Evolutionary conservation across 2,113 vertebrate genomes (phyloP).

Genomic region (Tenrec ecaudatus): DNA sequence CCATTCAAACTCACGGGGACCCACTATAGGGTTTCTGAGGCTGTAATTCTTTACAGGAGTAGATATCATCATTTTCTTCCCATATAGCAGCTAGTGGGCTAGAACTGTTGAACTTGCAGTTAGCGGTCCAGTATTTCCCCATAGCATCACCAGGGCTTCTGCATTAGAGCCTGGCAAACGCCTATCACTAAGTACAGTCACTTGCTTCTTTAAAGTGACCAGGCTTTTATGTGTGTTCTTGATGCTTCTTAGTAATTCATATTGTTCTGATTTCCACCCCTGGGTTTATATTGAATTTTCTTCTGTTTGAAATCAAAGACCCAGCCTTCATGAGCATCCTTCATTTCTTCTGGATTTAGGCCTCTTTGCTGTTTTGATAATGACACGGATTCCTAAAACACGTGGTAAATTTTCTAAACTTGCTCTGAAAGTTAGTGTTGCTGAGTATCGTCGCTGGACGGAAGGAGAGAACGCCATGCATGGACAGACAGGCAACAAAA

Average conservation of each 20-base stretch:
- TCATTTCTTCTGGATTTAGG: background rate
- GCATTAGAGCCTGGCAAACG: too few relatives aligned
- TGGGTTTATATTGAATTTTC: background rate
- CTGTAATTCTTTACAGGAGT: too few relatives aligned
- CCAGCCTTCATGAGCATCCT: background rate
- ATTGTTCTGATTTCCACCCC: background rate
- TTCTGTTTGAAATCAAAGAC: slow-evolving; percentile 31
- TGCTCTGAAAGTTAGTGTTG: background rate
- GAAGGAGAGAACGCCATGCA: background rate
- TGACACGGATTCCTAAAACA: slow-evolving; percentile 16
- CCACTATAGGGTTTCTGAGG: too few relatives aligned
- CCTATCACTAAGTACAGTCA: too few relatives aligned
- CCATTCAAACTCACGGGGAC: too few relatives aligned
- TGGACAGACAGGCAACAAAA: background rate
- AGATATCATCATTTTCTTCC: too few relatives aligned
- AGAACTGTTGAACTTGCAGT: too few relatives aligned
- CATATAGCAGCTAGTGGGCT: too few relatives aligned
- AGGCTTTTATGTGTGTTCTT: background rate
- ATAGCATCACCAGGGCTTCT: too few relatives aligned
- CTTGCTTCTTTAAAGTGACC: background rate
- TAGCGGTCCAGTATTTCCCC: too few relatives aligned
- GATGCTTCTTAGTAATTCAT: background rate
- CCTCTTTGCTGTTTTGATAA: background rate
- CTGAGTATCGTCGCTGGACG: background rate
- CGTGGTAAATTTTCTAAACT: slow-evolving; percentile 7